Conservation (phyloP, 2,888 invertebrate genomes). For the Agriopis leucophaearia region DNA sequence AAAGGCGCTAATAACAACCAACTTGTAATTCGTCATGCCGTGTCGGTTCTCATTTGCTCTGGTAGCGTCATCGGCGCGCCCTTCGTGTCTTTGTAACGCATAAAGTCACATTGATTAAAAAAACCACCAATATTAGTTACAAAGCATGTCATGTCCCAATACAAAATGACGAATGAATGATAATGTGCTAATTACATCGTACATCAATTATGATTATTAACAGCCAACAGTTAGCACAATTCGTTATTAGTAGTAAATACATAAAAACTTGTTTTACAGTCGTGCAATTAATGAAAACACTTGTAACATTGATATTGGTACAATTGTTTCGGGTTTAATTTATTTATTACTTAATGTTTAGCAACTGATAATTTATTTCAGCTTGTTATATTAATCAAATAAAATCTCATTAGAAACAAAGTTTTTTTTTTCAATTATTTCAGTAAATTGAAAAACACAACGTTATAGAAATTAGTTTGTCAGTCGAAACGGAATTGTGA, state of each 20-base stretch:
- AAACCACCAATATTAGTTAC: conserved; percentile 45
- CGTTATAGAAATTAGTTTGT: not conserved
- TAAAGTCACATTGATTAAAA: not conserved
- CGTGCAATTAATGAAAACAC: conserved; percentile 36
- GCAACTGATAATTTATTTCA: conserved; percentile 3
- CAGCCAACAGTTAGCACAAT: conserved; percentile 6
- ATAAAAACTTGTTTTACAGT: conserved; percentile 8
- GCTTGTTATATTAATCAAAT: not conserved
- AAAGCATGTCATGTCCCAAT: conserved; percentile 52
- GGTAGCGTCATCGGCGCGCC: no score
- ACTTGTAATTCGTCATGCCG: no score
- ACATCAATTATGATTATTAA: conserved; percentile 7
- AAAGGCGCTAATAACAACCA: no score
- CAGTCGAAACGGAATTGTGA: conserved; percentile 23
- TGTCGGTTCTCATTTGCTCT: no score
- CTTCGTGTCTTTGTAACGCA: no score
- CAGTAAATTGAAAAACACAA: conserved; percentile 7
- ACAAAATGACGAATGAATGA: conserved; percentile 30
- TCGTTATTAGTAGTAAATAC: conserved; percentile 2
- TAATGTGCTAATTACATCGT: conserved; percentile 16
- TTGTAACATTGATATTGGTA: conserved; percentile 18
- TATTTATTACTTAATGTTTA: conserved; percentile 13
- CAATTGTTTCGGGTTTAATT: conserved; percentile 17
- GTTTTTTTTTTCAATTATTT: no score
- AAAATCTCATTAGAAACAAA: not conserved